Evolutionary conservation across 2,797 vertebrate genomes (phyloP), one percentile per base, ranked within the genome.

Genomic region (Acrocephalus scirpaceus): DNA sequence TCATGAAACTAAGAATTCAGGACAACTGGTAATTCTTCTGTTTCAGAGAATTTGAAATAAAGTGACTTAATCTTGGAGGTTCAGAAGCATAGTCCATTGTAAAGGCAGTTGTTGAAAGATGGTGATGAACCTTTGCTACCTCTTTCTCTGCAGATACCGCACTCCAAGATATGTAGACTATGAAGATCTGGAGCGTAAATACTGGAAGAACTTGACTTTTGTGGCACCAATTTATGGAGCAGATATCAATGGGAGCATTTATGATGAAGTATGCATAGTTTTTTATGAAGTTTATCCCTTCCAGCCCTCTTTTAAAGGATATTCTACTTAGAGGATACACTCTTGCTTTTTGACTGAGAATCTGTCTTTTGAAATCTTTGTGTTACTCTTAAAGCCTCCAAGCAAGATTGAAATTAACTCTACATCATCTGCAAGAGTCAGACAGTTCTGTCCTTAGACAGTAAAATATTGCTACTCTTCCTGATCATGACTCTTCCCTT

Each of bases 171-270:
- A 99, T 83, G 86, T 98, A 97, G 99, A 99, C 95, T 99, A 99
- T 95, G 99, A 99, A 98, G 99, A 99, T 95, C 98, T 99, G 93
- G 99, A 99, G 91, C 98, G 99, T 92, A 99, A 99, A 97, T 99
- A 99, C 90, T 99, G 99, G 99, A 99, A 98, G 97, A 99, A 99
- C 96, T 98, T 99, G 96, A 99, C 99, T 34, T 99, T 99, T 92
- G 99, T 99, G 86, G 98, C 99, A 30, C 99, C 99, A 40, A 99
- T 99, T 95, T 99, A 99, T 97, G 99, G 99, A 89, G 99, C 99
- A 86, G 99, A 99, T 97, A 98, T 99, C 97, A 99, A 98, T 90
- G 99, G 99, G 45, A 99, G 98, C 92, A 98, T 99, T 86, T 99
- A 99, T 86, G 99, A 99, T 97, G 98, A 99, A 98, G 99, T 99